Percentiles rank a stretch among this genome's conserved stretches.
These are phyloP conservation scores for Sinocyclocheilus anshuiensis DNA, from an alignment of 2,113 vertebrate genomes.

Conservation along the genomic window DNA sequence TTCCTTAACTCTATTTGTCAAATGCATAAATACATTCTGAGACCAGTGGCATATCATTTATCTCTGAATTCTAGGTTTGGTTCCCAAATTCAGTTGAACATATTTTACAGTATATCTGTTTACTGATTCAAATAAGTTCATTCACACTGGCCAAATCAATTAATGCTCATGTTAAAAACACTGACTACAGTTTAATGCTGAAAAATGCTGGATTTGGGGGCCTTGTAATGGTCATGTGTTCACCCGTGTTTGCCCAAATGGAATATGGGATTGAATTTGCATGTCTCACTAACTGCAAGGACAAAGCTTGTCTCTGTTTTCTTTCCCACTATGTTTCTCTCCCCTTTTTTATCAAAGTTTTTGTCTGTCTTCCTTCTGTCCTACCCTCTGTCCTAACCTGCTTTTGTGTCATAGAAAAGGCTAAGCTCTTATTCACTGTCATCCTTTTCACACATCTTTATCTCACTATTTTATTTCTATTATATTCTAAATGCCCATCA, in stretches of 20 bases:
- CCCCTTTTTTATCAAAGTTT: background rate
- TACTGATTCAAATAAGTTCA: background rate
- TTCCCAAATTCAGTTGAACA: constrained; percentile 25
- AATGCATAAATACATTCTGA: background rate
- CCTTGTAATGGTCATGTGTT: constrained; percentile 44
- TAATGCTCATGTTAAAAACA: background rate
- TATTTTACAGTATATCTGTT: too few species aligned
- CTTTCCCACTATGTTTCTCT: background rate
- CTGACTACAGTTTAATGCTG: background rate
- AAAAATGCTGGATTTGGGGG: constrained; percentile 60
- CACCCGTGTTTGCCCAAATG: constrained; percentile 35
- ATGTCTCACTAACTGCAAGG: constrained; percentile 66
- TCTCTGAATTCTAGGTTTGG: background rate
- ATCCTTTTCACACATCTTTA: constrained; percentile 6
- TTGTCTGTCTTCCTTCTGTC: background rate
- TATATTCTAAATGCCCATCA: background rate
- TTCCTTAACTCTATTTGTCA: background rate
- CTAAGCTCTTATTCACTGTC: background rate
- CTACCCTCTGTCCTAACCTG: background rate
- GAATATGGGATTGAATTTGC: constrained; percentile 61
- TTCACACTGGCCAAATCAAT: background rate
- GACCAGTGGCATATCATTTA: constrained; percentile 7
- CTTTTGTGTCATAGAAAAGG: background rate
- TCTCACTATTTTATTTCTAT: background rate
- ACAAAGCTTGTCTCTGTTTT: constrained; percentile 51